Evolutionary conservation across 1,140 invertebrate genomes (phyloP).

Genomic region (Mercenaria mercenaria): DNA sequence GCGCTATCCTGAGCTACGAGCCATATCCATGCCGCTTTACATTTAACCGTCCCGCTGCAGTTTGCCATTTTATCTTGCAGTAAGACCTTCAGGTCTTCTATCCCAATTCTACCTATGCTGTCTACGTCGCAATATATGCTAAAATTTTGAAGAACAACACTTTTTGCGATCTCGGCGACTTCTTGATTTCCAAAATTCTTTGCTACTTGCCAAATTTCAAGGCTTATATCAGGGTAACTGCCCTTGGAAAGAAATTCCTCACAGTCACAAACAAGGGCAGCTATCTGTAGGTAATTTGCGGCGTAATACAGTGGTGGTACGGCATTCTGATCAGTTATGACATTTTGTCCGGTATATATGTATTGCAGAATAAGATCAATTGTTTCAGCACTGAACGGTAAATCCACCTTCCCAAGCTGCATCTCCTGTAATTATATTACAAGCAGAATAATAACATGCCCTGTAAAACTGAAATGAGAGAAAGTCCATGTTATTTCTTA

Average conservation of each 20-base stretch:
- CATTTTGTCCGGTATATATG: slow-evolving; percentile 44
- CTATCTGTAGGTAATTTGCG: slow-evolving; percentile 35
- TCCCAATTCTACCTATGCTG: slow-evolving; percentile 1
- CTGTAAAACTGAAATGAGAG: no score
- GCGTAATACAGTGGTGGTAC: slow-evolving; percentile 1
- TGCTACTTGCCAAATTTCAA: slow-evolving; percentile 48
- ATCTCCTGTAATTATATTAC: slow-evolving; percentile 10
- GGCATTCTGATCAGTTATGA: not conserved
- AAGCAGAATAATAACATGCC: no score
- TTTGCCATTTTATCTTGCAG: slow-evolving; percentile 16
- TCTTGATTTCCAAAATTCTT: slow-evolving; percentile 12
- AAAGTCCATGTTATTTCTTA: no score
- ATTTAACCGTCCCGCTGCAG: slow-evolving; percentile 32
- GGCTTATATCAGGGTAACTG: not conserved
- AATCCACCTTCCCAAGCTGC: not conserved
- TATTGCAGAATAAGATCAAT: slow-evolving; percentile 32
- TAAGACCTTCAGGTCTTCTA: slow-evolving; percentile 28
- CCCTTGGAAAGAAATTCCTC: slow-evolving; percentile 1
- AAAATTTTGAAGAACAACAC: slow-evolving; percentile 46
- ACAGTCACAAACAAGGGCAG: not conserved
- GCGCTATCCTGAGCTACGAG: not conserved
- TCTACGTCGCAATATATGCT: slow-evolving; percentile 7
- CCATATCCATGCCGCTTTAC: slow-evolving; percentile 51
- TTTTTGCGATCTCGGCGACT: slow-evolving; percentile 48
- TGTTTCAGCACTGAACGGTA: slow-evolving; percentile 30